Evolutionary conservation across 2,888 invertebrate species (phyloP), one percentile per base, ranked within the genome.

Genomic region (Corbicula japonica): DNA sequence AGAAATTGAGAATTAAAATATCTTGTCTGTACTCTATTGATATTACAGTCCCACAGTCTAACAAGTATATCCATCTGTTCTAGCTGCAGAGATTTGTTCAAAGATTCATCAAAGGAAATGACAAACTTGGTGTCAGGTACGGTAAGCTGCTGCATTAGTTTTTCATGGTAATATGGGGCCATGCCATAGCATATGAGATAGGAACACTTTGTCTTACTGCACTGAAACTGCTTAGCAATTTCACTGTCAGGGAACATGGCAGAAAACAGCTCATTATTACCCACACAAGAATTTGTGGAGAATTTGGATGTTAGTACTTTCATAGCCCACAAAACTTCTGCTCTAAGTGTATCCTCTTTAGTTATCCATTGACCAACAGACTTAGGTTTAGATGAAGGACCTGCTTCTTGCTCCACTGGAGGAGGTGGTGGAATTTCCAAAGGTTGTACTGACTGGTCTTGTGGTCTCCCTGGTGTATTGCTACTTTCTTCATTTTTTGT

Each of bases 61-160:
- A 83, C 41, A 32, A 69, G 73, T 26, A 84, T 54, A 56, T 83
- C 80, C 80, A 84, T 81, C 50, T 84, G 81, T 48, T 84, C 79
- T 68, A 69, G 12, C 52, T 84, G 81, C 12, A 70, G 50, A 21
- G 63, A 21, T 34, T 71, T 68, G 44, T 81, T 83, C 23, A 77
- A 60, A 26, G 65, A 65, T 60, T 80, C 80, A 50, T 83, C 74
- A 71, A 83, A 80, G n/a, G 71, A 58, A 15, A 82, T 35, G n/a
- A 74, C 74, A 65, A 52, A 76, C 15, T n/a, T 61, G 18, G 34
- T 23, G 8, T 44, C 58, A 44, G 56, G 62, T 44, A 50, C 35
- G n/a, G 46, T 23, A 21, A 58, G n/a, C 12, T 73, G 34, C 26
- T 61, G 18, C 4, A 76, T 15, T 26, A 54, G 44, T 21, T 58